Evolutionary conservation across 2,888 invertebrate species (phyloP).

Genomic region (Alentia gelatinosa): DNA sequence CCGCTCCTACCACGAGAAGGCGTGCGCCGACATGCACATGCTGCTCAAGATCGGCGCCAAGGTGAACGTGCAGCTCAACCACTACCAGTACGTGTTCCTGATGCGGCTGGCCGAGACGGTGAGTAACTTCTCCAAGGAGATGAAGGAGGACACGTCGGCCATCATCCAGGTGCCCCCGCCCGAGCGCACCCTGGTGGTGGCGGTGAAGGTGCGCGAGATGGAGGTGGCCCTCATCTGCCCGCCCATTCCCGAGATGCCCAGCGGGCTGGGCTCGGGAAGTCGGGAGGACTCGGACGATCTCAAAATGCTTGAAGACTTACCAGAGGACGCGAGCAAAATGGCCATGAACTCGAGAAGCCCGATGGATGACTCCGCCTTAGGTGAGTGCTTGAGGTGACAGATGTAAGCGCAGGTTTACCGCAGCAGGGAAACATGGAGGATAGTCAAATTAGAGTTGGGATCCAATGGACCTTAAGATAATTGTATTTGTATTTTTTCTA

Average conservation of each 20-base stretch:
- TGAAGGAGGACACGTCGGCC: conserved; percentile 70
- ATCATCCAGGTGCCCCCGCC: conserved; percentile 53
- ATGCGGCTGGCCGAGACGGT: conserved; percentile 90
- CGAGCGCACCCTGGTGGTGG: conserved; percentile 76
- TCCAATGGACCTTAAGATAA: too few species aligned
- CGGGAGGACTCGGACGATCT: conserved; percentile 56
- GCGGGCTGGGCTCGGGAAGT: neutral
- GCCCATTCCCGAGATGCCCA: conserved; percentile 59
- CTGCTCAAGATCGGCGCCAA: conserved; percentile 91
- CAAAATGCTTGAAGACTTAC: conserved; percentile 41
- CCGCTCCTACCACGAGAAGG: conserved; percentile 2
- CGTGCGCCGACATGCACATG: conserved; percentile 85
- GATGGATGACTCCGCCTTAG: conserved; percentile 10
- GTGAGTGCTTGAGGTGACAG: too few species aligned
- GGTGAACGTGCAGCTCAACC: conserved; percentile 94
- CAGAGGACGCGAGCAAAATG: conserved; percentile 6
- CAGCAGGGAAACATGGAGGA: too few species aligned
- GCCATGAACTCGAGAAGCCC: neutral
- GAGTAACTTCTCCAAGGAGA: conserved; percentile 71
- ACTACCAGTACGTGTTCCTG: conserved; percentile 94
- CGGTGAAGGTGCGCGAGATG: conserved; percentile 89
- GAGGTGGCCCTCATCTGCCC: conserved; percentile 90
- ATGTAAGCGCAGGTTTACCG: too few species aligned
- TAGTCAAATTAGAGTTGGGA: too few species aligned
- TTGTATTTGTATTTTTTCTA: too few species aligned